Conservation (phyloP, 2,888 invertebrate genomes). For the Arctia plantaginis region DNA sequence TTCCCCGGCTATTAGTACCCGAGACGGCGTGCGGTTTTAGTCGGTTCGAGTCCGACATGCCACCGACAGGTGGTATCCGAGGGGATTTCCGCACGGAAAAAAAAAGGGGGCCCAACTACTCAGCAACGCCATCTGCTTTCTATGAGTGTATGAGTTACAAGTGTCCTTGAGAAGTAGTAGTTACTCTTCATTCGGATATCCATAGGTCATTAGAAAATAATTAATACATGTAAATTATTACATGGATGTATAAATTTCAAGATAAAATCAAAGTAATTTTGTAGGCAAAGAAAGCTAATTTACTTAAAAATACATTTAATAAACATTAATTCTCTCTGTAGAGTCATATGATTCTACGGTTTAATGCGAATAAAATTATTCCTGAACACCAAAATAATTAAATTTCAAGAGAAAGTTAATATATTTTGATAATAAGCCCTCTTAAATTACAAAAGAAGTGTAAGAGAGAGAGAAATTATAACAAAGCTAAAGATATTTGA, state of each 20-base stretch:
- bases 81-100: too few relatives aligned
- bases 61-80: too few relatives aligned
- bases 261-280: not conserved
- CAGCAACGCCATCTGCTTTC: too few relatives aligned
- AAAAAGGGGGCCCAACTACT: too few relatives aligned
- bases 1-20: too few relatives aligned
- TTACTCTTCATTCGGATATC: too few relatives aligned
- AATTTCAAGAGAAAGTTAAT: slow-evolving; percentile 22
- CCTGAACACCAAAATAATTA: slow-evolving; percentile 26
- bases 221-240: too few relatives aligned
- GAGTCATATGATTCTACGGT: slow-evolving; percentile 11
- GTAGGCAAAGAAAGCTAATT: not conserved
- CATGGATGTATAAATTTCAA: not conserved
- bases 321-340: slow-evolving; percentile 1
- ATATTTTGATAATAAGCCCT: slow-evolving; percentile 29
- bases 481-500: not conserved
- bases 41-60: too few relatives aligned
- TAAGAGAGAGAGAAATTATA: not conserved
- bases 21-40: too few relatives aligned
- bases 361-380: slow-evolving; percentile 30
- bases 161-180: too few relatives aligned
- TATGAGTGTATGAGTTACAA: too few relatives aligned
- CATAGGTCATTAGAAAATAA: too few relatives aligned
- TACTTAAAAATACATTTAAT: not conserved
- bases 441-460: slow-evolving; percentile 18